Evolutionary conservation across 2,888 invertebrate genomes (phyloP).

Genomic region (Tigriopus californicus): DNA sequence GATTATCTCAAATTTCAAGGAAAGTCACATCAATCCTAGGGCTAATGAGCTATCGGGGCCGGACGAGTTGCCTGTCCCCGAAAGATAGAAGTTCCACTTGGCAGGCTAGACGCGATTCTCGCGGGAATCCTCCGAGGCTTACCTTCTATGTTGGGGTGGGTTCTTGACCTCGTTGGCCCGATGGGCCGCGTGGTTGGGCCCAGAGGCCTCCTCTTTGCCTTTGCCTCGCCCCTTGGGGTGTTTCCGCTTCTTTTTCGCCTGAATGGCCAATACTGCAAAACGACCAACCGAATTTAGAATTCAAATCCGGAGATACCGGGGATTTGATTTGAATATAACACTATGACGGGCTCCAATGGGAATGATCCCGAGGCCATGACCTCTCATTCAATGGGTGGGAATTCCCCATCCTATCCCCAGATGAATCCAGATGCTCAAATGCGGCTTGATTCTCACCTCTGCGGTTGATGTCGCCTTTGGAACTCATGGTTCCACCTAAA

Average conservation of each 20-base stretch:
- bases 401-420: neutral
- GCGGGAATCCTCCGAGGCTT: too few species aligned
- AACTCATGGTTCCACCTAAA: constrained; percentile 2
- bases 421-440: neutral
- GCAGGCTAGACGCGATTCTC: too few species aligned
- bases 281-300: constrained; percentile 15
- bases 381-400: neutral
- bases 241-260: constrained; percentile 32
- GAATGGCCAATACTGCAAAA: constrained; percentile 32
- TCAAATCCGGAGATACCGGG: too few species aligned
- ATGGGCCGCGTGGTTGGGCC: neutral
- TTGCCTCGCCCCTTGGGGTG: constrained; percentile 22
- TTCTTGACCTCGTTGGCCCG: neutral
- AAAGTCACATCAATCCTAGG: too few species aligned
- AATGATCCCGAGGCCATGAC: neutral
- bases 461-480: constrained; percentile 12
- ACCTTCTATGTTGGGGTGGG: neutral
- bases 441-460: neutral
- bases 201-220: constrained; percentile 15
- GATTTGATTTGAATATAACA: neutral
- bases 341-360: neutral
- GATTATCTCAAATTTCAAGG: too few species aligned
- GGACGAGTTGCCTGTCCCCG: too few species aligned
- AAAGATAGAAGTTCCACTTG: too few species aligned
- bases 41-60: too few species aligned